Evolutionary conservation across 2,888 invertebrate species (phyloP), one percentile per base, ranked within the genome.

Genomic region (Acrocyrtus sp.): DNA sequence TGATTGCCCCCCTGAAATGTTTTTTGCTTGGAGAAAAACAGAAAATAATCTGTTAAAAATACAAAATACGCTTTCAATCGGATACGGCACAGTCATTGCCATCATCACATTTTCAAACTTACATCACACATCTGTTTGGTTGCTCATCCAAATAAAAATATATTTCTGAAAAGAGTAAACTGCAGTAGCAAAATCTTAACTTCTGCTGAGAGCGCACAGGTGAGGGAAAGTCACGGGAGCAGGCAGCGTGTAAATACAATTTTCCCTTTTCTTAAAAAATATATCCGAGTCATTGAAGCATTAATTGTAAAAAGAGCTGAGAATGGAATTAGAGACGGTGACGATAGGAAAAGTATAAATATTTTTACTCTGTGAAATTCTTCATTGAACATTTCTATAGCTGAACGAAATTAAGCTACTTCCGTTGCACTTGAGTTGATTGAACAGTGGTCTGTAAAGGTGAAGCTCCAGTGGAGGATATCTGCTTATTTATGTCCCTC

Each of bases 141-240:
- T 24, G 48, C 47, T 60, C 60, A 68, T 45, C 68, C 60, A 51
- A 60, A 68, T 34, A 5, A 12, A n/a, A n/a, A n/a, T n/a, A n/a
- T n/a, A n/a, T 12, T 34, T 8, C 12, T 34, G 34, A 34, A 34
- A 34, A n/a, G n/a, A n/a, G n/a, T n/a, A n/a, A n/a, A n/a, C n/a
- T n/a, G n/a, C n/a, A n/a, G n/a, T n/a, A n/a, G n/a, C n/a, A n/a
- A n/a, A n/a, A n/a, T n/a, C n/a, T n/a, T n/a, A n/a, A n/a, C n/a
- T n/a, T 60, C 34, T 29, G 43, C 17, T 22, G 34, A 22, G 22
- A 41, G 19, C 41, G 54, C 58, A 45, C 68, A 69, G 68, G 68
- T 69, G 61, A 48, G 56, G 68, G 39, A 69, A 69, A 69, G 68
- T 61, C 54, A 69, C 5, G 45, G 51, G 58, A 67, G 67, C 67